Percentiles rank a stretch among this genome's conserved stretches.
Evolutionary conservation across 2,113 vertebrate genomes (phyloP).

Genomic region (Clinocottus analis): DNA sequence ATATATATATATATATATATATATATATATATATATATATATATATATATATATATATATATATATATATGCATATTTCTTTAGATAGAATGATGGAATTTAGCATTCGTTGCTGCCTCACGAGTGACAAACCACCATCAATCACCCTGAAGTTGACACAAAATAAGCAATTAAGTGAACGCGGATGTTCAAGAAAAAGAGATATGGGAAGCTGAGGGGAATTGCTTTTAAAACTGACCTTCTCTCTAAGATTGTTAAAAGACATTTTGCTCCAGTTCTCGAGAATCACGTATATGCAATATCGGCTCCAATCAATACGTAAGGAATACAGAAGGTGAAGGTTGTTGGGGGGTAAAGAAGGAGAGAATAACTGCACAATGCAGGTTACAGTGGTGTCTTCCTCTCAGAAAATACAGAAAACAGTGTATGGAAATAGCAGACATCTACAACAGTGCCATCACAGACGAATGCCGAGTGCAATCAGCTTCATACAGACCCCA

Average conservation of each 20-base stretch:
- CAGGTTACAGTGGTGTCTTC: slow-evolving; percentile 15
- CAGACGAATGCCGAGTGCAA: slow-evolving; percentile 86
- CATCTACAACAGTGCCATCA: slow-evolving; percentile 82
- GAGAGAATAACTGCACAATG: slow-evolving; percentile 13
- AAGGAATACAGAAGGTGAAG: slow-evolving; percentile 30
- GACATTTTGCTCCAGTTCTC: slow-evolving; percentile 51
- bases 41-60: too few relatives aligned
- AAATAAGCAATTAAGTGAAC: slow-evolving; percentile 55
- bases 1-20: too few relatives aligned
- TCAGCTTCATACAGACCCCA: slow-evolving; percentile 86
- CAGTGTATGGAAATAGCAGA: slow-evolving; percentile 41
- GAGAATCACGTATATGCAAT: slow-evolving; percentile 52
- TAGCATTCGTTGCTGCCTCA: slow-evolving; percentile 29
- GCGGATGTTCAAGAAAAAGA: slow-evolving; percentile 45
- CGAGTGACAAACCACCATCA: slow-evolving; percentile 43
- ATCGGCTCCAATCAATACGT: slow-evolving; percentile 64
- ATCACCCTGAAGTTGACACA: slow-evolving; percentile 40
- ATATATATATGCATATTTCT: too few relatives aligned
- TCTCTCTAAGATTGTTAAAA: slow-evolving; percentile 53
- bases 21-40: too few relatives aligned
- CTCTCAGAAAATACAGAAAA: slow-evolving; percentile 33
- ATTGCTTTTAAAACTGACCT: slow-evolving; percentile 55
- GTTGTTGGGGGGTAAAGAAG: not conserved
- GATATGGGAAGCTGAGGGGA: slow-evolving; percentile 38
- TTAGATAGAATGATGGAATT: slow-evolving; percentile 7